phyloP scores from a whole-genome alignment of 2,888 invertebrate species.

The Silvanus unidentatus region DNA sequence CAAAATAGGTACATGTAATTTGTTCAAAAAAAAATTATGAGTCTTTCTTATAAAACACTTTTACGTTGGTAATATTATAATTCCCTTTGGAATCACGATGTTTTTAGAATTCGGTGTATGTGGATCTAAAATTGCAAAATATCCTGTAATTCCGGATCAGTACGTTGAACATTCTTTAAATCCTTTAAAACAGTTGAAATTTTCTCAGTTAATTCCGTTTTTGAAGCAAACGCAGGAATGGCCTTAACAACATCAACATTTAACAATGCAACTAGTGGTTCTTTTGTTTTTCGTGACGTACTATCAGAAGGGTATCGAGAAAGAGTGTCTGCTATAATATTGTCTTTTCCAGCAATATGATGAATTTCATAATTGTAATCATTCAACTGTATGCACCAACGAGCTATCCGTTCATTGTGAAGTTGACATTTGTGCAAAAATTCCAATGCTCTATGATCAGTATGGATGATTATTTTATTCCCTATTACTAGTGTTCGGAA shows the following conservation, averaged over 20 bases:
- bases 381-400: constrained; percentile 23
- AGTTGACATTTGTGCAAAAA: constrained; percentile 1
- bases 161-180: no score
- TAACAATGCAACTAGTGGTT: neutral
- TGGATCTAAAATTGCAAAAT: constrained; percentile 1
- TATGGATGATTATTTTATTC: neutral
- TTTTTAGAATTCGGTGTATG: neutral
- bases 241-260: no score
- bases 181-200: no score
- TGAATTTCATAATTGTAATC: constrained; percentile 20
- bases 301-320: constrained; percentile 10
- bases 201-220: no score
- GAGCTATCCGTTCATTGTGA: constrained; percentile 16
- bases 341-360: constrained; percentile 22
- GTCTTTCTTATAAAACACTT: no score
- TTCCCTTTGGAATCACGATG: no score
- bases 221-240: no score
- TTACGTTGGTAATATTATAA: constrained; percentile 8
- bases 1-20: no score
- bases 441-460: constrained; percentile 1
- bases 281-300: neutral
- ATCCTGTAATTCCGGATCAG: no score
- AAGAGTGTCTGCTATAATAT: constrained; percentile 18
- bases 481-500: constrained; percentile 4
- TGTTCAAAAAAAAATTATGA: no score